Conservation (phyloP, 2,888 invertebrate genomes). For the Sarcophaga subvicina region DNA sequence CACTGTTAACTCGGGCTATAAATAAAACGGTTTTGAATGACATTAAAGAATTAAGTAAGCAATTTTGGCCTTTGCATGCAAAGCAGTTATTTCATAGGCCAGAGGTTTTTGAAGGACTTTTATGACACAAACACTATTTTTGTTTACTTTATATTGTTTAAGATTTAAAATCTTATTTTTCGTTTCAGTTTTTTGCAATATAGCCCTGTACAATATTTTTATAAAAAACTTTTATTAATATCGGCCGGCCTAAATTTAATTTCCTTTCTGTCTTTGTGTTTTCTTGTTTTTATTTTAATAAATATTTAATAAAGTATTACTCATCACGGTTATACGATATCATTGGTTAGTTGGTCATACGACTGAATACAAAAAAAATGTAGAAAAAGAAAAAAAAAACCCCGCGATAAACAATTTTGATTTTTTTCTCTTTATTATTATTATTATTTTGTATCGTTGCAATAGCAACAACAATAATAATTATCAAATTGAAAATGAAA, state of each 20-base stretch:
- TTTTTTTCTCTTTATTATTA: not conserved
- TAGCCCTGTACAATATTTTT: not conserved
- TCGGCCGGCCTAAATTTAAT: not conserved
- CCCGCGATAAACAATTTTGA: constrained; percentile 4
- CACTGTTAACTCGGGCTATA: too few species aligned
- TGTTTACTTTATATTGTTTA: too few species aligned
- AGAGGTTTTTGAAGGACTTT: too few species aligned
- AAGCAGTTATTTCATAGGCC: too few species aligned
- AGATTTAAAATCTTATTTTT: too few species aligned
- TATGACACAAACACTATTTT: too few species aligned
- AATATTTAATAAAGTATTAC: constrained; percentile 7
- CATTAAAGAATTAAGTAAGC: too few species aligned
- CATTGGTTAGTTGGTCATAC: constrained; percentile 11
- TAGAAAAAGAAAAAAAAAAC: constrained; percentile 12
- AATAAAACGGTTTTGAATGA: too few species aligned
- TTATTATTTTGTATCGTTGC: not conserved
- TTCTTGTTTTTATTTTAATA: constrained; percentile 6
- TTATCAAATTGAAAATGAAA: not conserved
- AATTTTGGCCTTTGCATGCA: too few species aligned
- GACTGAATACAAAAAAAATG: not conserved
- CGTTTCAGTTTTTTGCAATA: too few species aligned
- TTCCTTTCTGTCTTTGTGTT: not conserved
- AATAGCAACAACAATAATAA: not conserved
- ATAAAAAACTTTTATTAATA: not conserved
- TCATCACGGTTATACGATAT: constrained; percentile 19